These are phyloP conservation scores for Epizoanthus illoricatus DNA, from an alignment of 92 coral and sea anemone species.

Conservation along the genomic window DNA sequence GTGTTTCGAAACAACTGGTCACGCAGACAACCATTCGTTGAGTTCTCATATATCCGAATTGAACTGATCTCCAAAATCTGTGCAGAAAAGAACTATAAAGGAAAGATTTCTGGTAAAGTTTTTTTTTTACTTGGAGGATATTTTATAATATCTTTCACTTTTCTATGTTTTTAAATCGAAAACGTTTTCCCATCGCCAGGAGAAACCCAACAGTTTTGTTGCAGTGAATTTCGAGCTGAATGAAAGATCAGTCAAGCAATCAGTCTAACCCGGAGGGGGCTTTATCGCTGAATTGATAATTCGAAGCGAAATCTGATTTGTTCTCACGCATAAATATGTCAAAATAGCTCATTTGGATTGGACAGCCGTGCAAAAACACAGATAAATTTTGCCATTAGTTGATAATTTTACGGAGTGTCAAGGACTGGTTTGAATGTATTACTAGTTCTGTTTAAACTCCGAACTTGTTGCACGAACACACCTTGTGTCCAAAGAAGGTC, in stretches of 20 bases:
- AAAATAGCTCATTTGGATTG: conserved; percentile 8
- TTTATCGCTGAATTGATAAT: conserved; percentile 19
- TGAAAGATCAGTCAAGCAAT: conserved; percentile 16
- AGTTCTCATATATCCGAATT: neutral
- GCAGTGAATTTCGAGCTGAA: neutral
- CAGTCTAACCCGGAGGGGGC: neutral
- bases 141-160: neutral
- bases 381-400: neutral
- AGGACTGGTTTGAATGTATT: neutral
- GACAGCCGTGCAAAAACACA: neutral
- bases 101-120: neutral
- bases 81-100: neutral
- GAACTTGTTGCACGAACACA: neutral
- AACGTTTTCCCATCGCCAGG: neutral
- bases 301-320: neutral
- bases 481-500: neutral
- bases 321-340: neutral
- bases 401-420: neutral
- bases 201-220: conserved; percentile 33
- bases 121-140: neutral
- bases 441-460: neutral
- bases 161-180: neutral
- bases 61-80: neutral
- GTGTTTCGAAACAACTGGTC: conserved; percentile 2
- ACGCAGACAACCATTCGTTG: conserved; percentile 2